Evolutionary conservation across 1,140 invertebrate species (phyloP).

Genomic region (Conus betulinus): DNA sequence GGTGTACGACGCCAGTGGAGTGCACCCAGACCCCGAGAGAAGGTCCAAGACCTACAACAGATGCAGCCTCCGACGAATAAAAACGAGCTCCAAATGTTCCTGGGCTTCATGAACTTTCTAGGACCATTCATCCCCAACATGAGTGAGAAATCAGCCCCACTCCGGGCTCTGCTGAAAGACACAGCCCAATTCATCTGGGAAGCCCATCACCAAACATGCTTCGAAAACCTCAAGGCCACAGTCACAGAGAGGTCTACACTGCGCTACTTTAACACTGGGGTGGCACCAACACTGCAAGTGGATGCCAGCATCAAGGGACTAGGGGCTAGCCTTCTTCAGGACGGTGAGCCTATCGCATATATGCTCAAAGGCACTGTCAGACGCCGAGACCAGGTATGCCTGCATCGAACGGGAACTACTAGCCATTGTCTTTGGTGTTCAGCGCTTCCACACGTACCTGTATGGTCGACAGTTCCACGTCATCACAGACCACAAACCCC

Average conservation of each 20-base stretch:
- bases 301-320: constrained; percentile 66
- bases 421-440: constrained; percentile 68
- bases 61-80: constrained; percentile 57
- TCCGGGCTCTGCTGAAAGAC: constrained; percentile 39
- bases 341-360: constrained; percentile 71
- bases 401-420: constrained; percentile 78
- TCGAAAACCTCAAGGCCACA: constrained; percentile 45
- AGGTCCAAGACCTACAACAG: constrained; percentile 36
- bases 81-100: constrained; percentile 36
- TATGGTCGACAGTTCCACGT: no score
- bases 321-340: constrained; percentile 49
- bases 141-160: constrained; percentile 57
- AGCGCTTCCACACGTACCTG: constrained; percentile 78
- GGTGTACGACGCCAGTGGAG: background rate
- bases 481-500: background rate
- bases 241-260: constrained; percentile 48
- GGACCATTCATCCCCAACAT: constrained; percentile 31
- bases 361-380: constrained; percentile 74
- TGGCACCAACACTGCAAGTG: constrained; percentile 45
- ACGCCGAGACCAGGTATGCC: constrained; percentile 72
- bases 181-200: constrained; percentile 53
- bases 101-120: constrained; percentile 50
- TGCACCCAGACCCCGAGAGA: constrained; percentile 41
- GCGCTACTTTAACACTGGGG: constrained; percentile 48
- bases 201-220: constrained; percentile 16